Percentiles rank a stretch among this genome's conserved stretches.
Evolutionary conservation across 2,888 invertebrate species (phyloP).

Genomic region (Mantis religiosa): DNA sequence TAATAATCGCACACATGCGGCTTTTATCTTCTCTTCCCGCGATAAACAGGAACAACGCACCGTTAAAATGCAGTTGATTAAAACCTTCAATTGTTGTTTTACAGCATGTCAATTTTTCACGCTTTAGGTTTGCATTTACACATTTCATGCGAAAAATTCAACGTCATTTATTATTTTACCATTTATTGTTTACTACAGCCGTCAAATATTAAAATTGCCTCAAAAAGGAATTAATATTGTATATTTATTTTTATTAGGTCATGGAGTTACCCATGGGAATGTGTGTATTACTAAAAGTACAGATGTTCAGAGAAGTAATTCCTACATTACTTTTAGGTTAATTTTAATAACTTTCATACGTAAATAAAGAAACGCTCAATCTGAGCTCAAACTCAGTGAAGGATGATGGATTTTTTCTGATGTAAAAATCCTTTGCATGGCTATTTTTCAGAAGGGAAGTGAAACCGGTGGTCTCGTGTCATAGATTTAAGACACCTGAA

Average conservation of each 20-base stretch:
- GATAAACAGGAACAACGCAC: not conserved
- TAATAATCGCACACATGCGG: not conserved
- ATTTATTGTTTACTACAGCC: not conserved
- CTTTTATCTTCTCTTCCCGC: not conserved
- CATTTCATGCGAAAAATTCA: not conserved
- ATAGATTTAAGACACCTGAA: too few relatives aligned
- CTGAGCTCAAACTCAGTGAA: too few relatives aligned
- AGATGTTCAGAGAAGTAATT: too few relatives aligned
- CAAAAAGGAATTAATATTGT: not conserved
- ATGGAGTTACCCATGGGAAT: too few relatives aligned
- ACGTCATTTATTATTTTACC: not conserved
- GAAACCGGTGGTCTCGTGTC: too few relatives aligned
- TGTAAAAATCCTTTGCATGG: too few relatives aligned
- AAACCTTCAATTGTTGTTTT: not conserved
- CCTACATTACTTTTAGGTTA: too few relatives aligned
- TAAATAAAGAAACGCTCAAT: too few relatives aligned
- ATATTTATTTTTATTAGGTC: not conserved
- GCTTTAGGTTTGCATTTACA: not conserved
- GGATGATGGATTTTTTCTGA: too few relatives aligned
- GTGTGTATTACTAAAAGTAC: too few relatives aligned
- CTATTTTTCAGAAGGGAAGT: too few relatives aligned
- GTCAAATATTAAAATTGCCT: not conserved
- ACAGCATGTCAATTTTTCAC: not conserved
- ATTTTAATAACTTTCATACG: too few relatives aligned
- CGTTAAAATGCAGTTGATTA: not conserved